Evolutionary conservation across 1,140 invertebrate species (phyloP).

Genomic region (Tribolium castaneum): DNA sequence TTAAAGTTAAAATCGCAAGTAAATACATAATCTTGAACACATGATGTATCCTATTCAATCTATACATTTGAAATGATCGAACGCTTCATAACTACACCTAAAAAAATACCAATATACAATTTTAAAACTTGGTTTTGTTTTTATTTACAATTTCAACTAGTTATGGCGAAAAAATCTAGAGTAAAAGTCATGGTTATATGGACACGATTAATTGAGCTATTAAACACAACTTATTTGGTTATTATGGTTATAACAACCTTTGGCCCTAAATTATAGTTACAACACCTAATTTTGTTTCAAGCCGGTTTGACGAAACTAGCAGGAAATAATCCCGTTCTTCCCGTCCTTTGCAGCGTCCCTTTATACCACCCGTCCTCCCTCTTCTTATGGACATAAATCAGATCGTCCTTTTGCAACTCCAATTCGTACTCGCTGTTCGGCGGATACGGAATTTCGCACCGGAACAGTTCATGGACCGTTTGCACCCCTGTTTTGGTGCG

Average conservation of each 20-base stretch:
- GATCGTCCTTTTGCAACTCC: constrained; percentile 89
- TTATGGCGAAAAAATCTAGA: constrained; percentile 17
- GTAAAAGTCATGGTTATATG: constrained; percentile 22
- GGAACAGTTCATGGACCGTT: constrained; percentile 77
- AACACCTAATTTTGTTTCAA: background rate
- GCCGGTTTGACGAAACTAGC: constrained; percentile 82
- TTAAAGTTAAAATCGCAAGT: constrained; percentile 1
- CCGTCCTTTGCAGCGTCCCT: constrained; percentile 89
- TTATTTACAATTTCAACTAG: constrained; percentile 11
- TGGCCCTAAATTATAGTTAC: background rate
- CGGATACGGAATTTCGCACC: constrained; percentile 94
- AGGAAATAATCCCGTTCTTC: constrained; percentile 92
- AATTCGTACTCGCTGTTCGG: constrained; percentile 93
- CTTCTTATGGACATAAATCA: constrained; percentile 92
- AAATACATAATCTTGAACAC: constrained; percentile 38
- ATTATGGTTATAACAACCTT: constrained; percentile 4
- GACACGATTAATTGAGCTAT: constrained; percentile 28
- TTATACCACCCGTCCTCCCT: constrained; percentile 97
- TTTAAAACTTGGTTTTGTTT: background rate
- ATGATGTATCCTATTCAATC: constrained; percentile 36
- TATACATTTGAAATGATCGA: constrained; percentile 9
- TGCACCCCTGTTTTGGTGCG: constrained; percentile 65
- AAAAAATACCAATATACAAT: constrained; percentile 32
- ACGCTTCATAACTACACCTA: background rate
- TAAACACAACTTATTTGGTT: constrained; percentile 30